Evolutionary conservation across 2,797 vertebrate genomes (phyloP), one percentile per base, ranked within the genome.

Genomic region (Helarctos malayanus): DNA sequence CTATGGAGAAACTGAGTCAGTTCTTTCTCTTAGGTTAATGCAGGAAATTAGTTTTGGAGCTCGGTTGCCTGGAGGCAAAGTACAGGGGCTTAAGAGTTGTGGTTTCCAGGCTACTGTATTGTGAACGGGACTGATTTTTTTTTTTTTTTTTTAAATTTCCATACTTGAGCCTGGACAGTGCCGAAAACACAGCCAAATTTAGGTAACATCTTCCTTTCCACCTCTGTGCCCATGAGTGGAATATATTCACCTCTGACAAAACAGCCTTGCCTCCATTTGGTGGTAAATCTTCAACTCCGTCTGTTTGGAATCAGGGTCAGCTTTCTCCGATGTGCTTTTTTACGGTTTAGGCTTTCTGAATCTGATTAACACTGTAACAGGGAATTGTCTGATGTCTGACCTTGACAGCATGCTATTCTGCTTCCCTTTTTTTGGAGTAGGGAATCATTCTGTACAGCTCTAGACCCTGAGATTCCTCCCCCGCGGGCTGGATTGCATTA

Each of bases 341-440:
- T 56, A 14, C 35, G 25, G 4, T 29, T 54, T 68, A 90, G 68
- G 54, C 90, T 89, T 76, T 47, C 81, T 59, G 85, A 78, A 80
- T 91, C 35, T 88, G 91, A 82, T 93, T 81, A 93, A 78, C 61
- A 79, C 89, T 8, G 63, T 95, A 63, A 45, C 87, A 63, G 80
- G 76, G 69, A 57, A 41, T 16, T 90, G 93, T 92, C 82, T 92
- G 91, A n/a, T 88, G 76, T 93, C 95, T 95, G 96, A 94, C 97
- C 98, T 96, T 97, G 94, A 54, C 92, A 16, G 76, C 63, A 8
- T 2, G 49, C 27, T 25, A 78, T 54, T 68, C 57, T 63, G 16
- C n/a, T 49, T 76, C 56, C 73, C 23, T 78, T 79, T 81, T 84
- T 78, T 45, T 23, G 27, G 16, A 27, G 41, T n/a, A 25, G 52